Base-by-base conservation (phyloP, 1,140 invertebrate genomes). In the Pemphigus obesinymphae region DNA sequence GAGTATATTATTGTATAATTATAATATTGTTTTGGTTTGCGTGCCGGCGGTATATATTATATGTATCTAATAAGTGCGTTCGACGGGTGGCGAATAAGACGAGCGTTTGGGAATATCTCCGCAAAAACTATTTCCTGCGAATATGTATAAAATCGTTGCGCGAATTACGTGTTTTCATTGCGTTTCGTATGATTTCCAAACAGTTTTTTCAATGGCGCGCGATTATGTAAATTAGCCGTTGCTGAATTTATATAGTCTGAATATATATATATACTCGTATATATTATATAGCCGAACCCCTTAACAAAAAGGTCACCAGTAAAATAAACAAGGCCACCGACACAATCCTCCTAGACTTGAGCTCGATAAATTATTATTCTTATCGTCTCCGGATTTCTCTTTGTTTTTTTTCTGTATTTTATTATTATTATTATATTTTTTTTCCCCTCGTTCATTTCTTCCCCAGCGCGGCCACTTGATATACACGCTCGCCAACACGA, bases 141-240 rank as follows among this genome's bases (percentile, higher is more conserved):
- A 23, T 3, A 50, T 3, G 20, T 5, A 70, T 37, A 70, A 70
- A 70, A 70, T 26, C 10, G 34, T 43, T 15, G 20, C 10, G 5
- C 34, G 72, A 76, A 75, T 50, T n/a, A 76, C 50, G 73, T 37
- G 66, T 43, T 73, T 73, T 26, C 34, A n/a, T n/a, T n/a, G n/a
- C n/a, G 17, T 61, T 45, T 13, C 17, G 53, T 48, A 26, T 15
- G 34, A n/a, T 63, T 80, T 55, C 48, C 48, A 10, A 37, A 37
- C 3, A 29, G 29, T 76, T 61, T n/a, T n/a, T 43, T 43, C 29
- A 61, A 58, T 34, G 55, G 37, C 34, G 37, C 37, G 53, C 92
- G 75, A 78, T 78, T 78, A 45, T 61, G 76, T 45, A 63, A 80
- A 80, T 78, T 17, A 15, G 3, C 17, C 7, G n/a, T n/a, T n/a